These are phyloP conservation scores for Rhinogobius similis DNA, from an alignment of 2,113 vertebrate species.

Conservation along the genomic window DNA sequence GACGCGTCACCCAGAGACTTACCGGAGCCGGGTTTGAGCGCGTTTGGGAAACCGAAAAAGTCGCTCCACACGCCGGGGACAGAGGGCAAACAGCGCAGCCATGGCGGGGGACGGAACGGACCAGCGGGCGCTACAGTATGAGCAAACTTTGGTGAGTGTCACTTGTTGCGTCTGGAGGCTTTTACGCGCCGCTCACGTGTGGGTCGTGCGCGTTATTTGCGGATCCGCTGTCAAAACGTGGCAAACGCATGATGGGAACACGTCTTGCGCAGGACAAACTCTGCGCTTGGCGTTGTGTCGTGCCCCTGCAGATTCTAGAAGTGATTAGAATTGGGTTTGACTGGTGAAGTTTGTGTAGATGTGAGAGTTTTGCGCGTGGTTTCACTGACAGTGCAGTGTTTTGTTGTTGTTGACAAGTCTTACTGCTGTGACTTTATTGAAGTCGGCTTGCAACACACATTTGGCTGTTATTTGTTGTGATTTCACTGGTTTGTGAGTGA, in stretches of 20 bases:
- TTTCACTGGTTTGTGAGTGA: slow-evolving; percentile 19
- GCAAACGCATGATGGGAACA: no score
- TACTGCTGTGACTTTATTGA: neutral
- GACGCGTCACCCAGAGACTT: neutral
- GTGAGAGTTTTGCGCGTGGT: neutral
- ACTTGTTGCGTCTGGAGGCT: slow-evolving; percentile 47
- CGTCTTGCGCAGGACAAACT: no score
- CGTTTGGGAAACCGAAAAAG: slow-evolving; percentile 12
- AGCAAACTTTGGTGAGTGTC: slow-evolving; percentile 91
- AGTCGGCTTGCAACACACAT: no score
- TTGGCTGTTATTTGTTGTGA: no score
- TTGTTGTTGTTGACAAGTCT: neutral
- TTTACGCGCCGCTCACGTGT: slow-evolving; percentile 14
- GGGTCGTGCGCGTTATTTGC: neutral
- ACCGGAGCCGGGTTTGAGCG: slow-evolving; percentile 23
- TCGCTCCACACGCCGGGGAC: slow-evolving; percentile 29
- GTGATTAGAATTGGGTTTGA: neutral
- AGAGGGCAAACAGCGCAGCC: slow-evolving; percentile 46
- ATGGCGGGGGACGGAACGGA: slow-evolving; percentile 85
- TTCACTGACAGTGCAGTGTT: neutral
- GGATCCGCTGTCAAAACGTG: neutral
- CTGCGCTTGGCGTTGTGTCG: no score
- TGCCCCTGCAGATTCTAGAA: neutral
- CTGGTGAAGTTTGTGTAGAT: neutral
- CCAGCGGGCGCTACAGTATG: slow-evolving; percentile 92